Base-by-base conservation (phyloP, 1,140 invertebrate genomes). In the Plectrocnemia conspersa region DNA sequence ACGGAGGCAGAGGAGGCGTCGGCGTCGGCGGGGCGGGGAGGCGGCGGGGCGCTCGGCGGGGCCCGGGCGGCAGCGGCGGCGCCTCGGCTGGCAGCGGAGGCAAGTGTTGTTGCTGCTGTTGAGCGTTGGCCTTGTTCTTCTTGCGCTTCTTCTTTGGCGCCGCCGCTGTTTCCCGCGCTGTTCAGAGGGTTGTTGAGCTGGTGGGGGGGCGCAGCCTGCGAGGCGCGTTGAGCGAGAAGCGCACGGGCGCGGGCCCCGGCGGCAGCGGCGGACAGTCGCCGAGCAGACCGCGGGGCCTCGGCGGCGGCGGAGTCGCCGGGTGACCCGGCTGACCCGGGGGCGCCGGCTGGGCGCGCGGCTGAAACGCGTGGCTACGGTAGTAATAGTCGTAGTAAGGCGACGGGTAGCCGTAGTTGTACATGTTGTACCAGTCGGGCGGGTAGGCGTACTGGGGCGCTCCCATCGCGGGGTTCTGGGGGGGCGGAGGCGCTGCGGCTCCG, bases 71-170 rank as follows among this genome's bases (percentile, higher is more conserved):
- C 29, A 77, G 61, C 2, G 76, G 77, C 15, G 78, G 78, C 22
- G 70, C 73, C 61, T 77, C 75, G 18, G 76, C 72, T 18, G 81
- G 82, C 24, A 83, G 73, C 52, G 82, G 75, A n/a, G 82, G 82
- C 11, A 75, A 67, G 64, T 68, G 46, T 69, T 27, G 24, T 54
- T 60, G 60, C 65, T 55, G 54, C 64, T 68, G 53, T 54, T 59
- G 35, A 58, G 67, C 67, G 66, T 78, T 77, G 66, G 83, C 85
- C 67, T 84, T 84, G 58, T 82, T 83, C 61, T 78, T 79, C 68
- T 86, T 87, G 52, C 84, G 79, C 66, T 86, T 87, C 71, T 86
- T 88, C 73, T 87, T 87, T n/a, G 5, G 78, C 74, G 18, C 75
- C 76, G 38, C 77, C 79, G 54, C 78, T 81, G 56, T 76, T 82